Evolutionary conservation across 2,797 vertebrate species (phyloP).

Genomic region (Hybognathus amarus): DNA sequence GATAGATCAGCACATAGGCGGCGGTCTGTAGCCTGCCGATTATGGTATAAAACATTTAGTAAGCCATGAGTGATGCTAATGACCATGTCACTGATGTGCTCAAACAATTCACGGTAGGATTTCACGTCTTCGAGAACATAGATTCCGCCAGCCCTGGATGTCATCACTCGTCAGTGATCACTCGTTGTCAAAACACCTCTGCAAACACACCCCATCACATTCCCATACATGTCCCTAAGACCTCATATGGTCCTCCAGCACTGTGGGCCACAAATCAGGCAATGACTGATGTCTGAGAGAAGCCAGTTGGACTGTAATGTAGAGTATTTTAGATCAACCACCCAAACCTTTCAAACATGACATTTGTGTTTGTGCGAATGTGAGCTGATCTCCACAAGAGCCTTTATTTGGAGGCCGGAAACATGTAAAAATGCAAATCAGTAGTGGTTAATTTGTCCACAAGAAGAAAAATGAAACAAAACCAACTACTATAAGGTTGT

Average conservation of each 20-base stretch:
- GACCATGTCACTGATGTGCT: conserved; percentile 26
- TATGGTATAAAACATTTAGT: conserved; percentile 2
- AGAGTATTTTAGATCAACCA: not conserved
- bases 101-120: conserved; percentile 15
- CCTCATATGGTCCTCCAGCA: conserved; percentile 56
- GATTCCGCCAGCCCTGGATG: conserved; percentile 45
- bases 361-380: not conserved
- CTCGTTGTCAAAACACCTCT: conserved; percentile 59
- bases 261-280: conserved; percentile 47
- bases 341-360: not conserved
- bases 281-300: not conserved
- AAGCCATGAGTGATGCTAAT: conserved; percentile 40
- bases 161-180: conserved; percentile 37
- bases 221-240: conserved; percentile 45
- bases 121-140: not conserved
- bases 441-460: not conserved
- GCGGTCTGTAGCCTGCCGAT: not conserved
- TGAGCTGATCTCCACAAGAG: not conserved
- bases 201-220: conserved; percentile 56
- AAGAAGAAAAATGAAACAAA: not conserved
- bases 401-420: not conserved
- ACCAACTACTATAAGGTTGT: not conserved
- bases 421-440: not conserved
- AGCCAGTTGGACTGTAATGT: not conserved
- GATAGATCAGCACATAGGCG: not conserved